A percentile compares a stretch with the other conserved stretches of the same genome.
phyloP scores from a whole-genome alignment of 1,140 invertebrate genomes.

The Prorops nasuta region DNA sequence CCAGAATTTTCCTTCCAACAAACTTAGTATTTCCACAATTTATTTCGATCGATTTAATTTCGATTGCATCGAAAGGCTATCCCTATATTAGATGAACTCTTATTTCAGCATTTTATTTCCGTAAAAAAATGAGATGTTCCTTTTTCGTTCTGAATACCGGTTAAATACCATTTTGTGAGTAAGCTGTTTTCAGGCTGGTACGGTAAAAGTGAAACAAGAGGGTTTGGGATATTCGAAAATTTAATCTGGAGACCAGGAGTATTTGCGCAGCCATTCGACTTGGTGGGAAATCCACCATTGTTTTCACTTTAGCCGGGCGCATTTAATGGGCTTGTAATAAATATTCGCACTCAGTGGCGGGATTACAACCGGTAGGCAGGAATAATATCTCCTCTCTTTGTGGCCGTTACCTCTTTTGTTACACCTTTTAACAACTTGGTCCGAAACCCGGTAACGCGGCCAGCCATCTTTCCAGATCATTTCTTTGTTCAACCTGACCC shows the following conservation, averaged over 20 bases:
- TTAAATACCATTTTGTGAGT: too few relatives aligned
- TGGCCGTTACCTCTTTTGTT: constrained; percentile 41
- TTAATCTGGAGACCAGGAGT: constrained; percentile 29
- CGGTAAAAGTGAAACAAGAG: too few relatives aligned
- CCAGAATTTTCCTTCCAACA: too few relatives aligned
- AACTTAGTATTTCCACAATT: too few relatives aligned
- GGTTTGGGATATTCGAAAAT: too few relatives aligned
- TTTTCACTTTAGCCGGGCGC: constrained; percentile 43
- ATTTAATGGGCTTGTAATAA: constrained; percentile 47
- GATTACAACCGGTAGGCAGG: constrained; percentile 44
- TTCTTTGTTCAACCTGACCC: constrained; percentile 33
- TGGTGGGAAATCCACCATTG: constrained; percentile 48
- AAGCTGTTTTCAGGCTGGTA: too few relatives aligned
- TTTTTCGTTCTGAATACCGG: too few relatives aligned
- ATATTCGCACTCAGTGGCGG: constrained; percentile 41
- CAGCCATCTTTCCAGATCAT: constrained; percentile 35
- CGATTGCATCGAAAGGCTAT: too few relatives aligned
- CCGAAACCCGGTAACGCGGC: constrained; percentile 26
- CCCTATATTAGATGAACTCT: too few relatives aligned
- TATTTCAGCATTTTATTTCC: too few relatives aligned
- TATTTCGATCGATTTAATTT: too few relatives aligned
- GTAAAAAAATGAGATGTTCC: too few relatives aligned
- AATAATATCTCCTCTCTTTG: constrained; percentile 51
- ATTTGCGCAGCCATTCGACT: constrained; percentile 35
- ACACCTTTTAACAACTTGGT: constrained; percentile 38